Evolutionary conservation across 2,113 vertebrate genomes (phyloP).

Genomic region (Corythornis vintsioides): DNA sequence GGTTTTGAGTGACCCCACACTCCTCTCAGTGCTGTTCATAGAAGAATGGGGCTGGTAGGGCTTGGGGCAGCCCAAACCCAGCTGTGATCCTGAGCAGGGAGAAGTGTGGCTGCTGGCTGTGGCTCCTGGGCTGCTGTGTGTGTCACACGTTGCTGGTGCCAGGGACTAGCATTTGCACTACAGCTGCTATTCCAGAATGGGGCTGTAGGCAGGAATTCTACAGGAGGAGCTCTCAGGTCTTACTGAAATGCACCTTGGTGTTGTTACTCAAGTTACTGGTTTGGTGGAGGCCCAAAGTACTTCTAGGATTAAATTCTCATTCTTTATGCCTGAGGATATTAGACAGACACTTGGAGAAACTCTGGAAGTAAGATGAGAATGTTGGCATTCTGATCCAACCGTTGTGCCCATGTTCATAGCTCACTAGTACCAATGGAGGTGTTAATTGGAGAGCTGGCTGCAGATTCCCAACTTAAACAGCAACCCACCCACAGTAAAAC

Average conservation of each 20-base stretch:
- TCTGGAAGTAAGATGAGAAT: not conserved
- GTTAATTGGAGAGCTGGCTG: not conserved
- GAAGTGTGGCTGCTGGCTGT: not conserved
- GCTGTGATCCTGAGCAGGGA: too few relatives aligned
- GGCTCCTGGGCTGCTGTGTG: not conserved
- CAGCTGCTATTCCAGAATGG: not conserved
- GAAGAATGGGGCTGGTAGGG: accelerated
- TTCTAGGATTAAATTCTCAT: not conserved
- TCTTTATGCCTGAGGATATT: not conserved
- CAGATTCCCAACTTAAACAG: not conserved
- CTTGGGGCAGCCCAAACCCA: not conserved
- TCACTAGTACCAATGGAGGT: not conserved
- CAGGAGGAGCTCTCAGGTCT: not conserved
- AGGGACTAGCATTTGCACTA: accelerated
- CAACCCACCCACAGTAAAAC: not conserved
- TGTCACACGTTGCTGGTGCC: too few relatives aligned
- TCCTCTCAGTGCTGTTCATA: accelerated
- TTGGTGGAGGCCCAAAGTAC: not conserved
- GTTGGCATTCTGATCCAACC: not conserved
- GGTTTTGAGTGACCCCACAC: not conserved
- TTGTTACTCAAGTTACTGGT: not conserved
- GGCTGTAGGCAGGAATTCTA: too few relatives aligned
- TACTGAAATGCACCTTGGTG: not conserved
- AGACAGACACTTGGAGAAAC: not conserved
- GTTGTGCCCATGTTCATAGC: not conserved